Evolutionary conservation across 2,113 vertebrate species (phyloP).

Genomic region (Anas platyrhynchos): DNA sequence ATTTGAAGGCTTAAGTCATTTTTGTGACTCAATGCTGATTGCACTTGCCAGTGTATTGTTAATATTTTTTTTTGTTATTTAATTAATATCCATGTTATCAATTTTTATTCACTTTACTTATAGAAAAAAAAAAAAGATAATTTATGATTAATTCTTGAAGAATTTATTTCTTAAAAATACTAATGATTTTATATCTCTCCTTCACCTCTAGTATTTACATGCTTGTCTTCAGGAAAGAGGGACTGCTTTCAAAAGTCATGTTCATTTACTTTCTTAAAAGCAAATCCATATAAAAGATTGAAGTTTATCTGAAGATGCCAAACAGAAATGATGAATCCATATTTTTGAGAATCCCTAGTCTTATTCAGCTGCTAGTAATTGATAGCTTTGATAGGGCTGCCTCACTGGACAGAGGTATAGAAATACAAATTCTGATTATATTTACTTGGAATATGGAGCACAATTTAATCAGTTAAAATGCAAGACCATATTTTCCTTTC

Average conservation of each 20-base stretch:
- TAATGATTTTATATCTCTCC: background rate
- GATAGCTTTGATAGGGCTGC: background rate
- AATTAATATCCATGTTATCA: background rate
- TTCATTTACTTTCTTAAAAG: background rate
- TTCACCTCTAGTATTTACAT: background rate
- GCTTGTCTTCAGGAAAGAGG: background rate
- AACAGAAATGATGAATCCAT: background rate
- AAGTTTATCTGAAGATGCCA: background rate
- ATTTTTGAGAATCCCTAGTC: background rate
- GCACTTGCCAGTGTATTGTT: background rate
- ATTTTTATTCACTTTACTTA: too few species aligned
- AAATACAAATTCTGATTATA: background rate
- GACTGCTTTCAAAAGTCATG: accelerated
- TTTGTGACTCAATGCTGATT: background rate
- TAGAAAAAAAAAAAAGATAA: too few species aligned
- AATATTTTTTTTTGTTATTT: background rate
- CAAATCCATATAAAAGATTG: background rate
- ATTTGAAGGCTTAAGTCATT: background rate
- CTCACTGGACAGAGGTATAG: background rate
- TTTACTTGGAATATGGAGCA: background rate
- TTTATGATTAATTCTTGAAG: background rate
- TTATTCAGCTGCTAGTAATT: background rate
- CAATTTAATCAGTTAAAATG: conserved; percentile 15
- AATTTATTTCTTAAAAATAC: background rate
- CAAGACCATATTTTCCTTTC: background rate